Base-by-base conservation (phyloP, 64 coral and sea anemone genomes). In the Stichodactyla helianthus region DNA sequence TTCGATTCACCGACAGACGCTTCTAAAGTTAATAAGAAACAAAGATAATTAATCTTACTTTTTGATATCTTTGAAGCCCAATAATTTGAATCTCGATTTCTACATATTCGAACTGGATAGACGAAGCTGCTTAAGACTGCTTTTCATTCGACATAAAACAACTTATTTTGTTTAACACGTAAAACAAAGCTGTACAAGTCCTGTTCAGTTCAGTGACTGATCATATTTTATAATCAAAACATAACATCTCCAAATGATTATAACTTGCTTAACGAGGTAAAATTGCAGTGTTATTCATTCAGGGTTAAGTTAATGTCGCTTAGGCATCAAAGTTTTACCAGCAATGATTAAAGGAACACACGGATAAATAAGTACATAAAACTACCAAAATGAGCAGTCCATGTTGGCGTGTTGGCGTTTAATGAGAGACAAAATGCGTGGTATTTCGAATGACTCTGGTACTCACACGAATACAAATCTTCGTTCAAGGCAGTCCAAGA, bases 291-390 rank as follows among this genome's bases (percentile, higher is more conserved):
- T 35, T 74, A 27, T 31, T 31, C 25, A 74, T 74, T 74, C 22
- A 10, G 11, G 68, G 68, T 74, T 74, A 74, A 74, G 25, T 74
- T 74, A 74, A 74, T 74, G 23, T 74, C 68, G 68, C 68, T 74
- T 74, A 74, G 68, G 4, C 68, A 74, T 31, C 22, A 28, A 27
- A 74, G 26, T 35, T 74, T 74, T 35, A 23, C n/a, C 7, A 74
- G n/a, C 25, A 74, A 10, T 74, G 68, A 74, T 27, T 74, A 27
- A 74, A 74, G 22, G 27, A 74, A 74, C 27, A 74, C 0, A 27
- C 26, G 68, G 22, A 23, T 9, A 23, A 13, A 74, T n/a, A 23
- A 13, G 31, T n/a, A 74, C 20, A 20, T 70, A 5, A 2, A 25
- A 0, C 20, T 10, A 70, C 10, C 68, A 31, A 74, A 65, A 74